Conservation (phyloP, 2,113 vertebrate species). For the Osmerus mordax region DNA sequence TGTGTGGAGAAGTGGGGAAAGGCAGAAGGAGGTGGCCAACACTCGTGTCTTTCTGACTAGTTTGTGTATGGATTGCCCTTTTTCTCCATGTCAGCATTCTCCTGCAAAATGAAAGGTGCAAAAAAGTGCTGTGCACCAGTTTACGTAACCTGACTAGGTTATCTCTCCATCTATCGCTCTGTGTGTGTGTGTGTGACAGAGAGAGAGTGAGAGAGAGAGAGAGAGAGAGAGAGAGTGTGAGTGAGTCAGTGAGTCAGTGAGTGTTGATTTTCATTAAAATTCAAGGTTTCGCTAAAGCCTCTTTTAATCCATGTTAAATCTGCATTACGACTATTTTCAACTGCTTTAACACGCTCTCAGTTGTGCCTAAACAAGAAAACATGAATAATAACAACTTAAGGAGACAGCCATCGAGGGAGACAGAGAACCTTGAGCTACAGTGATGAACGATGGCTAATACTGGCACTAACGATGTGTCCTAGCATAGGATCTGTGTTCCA, state of each 20-base stretch:
- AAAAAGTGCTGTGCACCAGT: constrained; percentile 3
- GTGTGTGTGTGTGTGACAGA: neutral
- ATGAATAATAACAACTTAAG: constrained; percentile 43
- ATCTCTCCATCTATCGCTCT: constrained; percentile 3
- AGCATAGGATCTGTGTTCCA: constrained; percentile 40
- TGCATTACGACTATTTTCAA: constrained; percentile 51
- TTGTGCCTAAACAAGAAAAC: constrained; percentile 33
- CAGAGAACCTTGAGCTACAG: constrained; percentile 42
- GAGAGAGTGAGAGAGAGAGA: neutral
- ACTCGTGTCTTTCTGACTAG: constrained; percentile 37
- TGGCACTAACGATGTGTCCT: constrained; percentile 34
- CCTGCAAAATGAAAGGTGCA: constrained; percentile 15
- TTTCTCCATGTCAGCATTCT: constrained; percentile 34
- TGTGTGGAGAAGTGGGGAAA: constrained; percentile 39
- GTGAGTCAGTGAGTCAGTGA: neutral
- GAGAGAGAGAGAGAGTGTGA: too few relatives aligned
- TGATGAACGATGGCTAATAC: constrained; percentile 42
- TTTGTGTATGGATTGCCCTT: constrained; percentile 17
- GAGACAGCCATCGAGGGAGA: constrained; percentile 25
- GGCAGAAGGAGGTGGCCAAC: constrained; percentile 32
- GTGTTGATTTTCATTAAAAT: constrained; percentile 32
- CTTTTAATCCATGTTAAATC: constrained; percentile 46
- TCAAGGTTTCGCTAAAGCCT: constrained; percentile 33
- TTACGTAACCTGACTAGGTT: constrained; percentile 16
- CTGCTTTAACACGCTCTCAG: constrained; percentile 36